phyloP scores from a whole-genome alignment of 2,113 vertebrate genomes.

The Blennius ocellaris region DNA sequence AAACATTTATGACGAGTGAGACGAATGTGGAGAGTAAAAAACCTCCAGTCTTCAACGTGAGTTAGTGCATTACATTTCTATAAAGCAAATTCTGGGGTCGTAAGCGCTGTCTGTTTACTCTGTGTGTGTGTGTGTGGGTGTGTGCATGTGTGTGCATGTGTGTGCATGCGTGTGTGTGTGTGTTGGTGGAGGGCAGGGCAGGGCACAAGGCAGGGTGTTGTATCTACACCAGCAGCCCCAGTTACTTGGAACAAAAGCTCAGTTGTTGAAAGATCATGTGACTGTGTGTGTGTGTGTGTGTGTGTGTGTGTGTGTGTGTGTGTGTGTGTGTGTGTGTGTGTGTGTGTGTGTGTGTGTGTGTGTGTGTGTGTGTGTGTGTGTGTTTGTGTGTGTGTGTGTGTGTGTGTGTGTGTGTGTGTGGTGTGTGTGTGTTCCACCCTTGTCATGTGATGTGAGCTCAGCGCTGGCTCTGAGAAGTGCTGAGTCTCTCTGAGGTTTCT shows the following conservation, averaged over 20 bases:
- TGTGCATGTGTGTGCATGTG: constrained; percentile 37
- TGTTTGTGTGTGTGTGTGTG: constrained; percentile 65
- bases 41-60: too few relatives aligned
- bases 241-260: constrained; percentile 80
- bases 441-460: constrained; percentile 80
- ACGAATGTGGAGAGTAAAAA: too few relatives aligned
- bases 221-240: constrained; percentile 66
- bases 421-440: constrained; percentile 54
- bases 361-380: constrained; percentile 9
- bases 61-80: neutral
- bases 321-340: constrained; percentile 27
- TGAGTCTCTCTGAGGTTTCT: constrained; percentile 74
- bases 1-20: too few relatives aligned
- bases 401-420: constrained; percentile 26
- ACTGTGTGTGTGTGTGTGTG: constrained; percentile 45
- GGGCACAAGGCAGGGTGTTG: constrained; percentile 79
- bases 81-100: constrained; percentile 49
- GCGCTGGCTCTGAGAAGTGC: constrained; percentile 75
- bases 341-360: constrained; percentile 30
- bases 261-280: constrained; percentile 82
- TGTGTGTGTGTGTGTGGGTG: constrained; percentile 32
- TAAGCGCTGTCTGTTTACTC: neutral
- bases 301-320: constrained; percentile 22
- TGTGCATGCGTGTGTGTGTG: constrained; percentile 35
- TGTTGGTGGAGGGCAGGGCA: constrained; percentile 34